Percentiles rank a stretch among this genome's conserved stretches.
Conservation (phyloP, 1,140 invertebrate genomes). For the Zelostemma sp. region DNA sequence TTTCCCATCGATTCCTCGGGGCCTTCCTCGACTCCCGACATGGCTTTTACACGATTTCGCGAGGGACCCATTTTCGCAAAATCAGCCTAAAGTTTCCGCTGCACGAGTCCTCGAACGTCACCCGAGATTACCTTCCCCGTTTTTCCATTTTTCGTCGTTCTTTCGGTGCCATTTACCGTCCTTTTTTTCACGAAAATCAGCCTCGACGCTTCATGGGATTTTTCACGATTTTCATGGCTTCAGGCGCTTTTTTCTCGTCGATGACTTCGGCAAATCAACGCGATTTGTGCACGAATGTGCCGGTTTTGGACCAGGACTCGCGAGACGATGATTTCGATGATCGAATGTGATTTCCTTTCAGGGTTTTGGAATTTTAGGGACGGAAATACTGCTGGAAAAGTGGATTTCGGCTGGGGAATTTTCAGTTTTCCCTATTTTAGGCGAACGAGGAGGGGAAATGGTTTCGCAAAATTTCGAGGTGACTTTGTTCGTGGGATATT, state of each 20-base stretch:
- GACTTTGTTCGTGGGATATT: too few species aligned
- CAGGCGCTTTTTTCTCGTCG: too few species aligned
- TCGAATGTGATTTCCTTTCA: neutral
- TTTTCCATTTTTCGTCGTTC: neutral
- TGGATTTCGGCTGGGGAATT: too few species aligned
- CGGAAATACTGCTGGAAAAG: too few species aligned
- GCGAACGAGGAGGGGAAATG: too few species aligned
- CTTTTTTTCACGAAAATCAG: neutral
- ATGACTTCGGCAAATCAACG: too few species aligned
- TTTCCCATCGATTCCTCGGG: conserved; percentile 66
- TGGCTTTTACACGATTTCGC: conserved; percentile 70
- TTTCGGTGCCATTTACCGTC: neutral
- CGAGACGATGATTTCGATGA: too few species aligned
- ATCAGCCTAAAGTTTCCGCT: conserved; percentile 73
- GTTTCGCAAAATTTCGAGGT: too few species aligned
- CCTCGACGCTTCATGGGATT: neutral
- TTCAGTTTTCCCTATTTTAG: too few species aligned
- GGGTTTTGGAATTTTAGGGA: too few species aligned
- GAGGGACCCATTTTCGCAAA: conserved; percentile 83
- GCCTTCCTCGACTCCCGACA: conserved; percentile 61
- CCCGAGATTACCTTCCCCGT: neutral
- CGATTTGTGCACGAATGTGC: too few species aligned
- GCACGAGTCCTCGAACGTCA: conserved; percentile 7
- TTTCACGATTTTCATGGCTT: neutral
- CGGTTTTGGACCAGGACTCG: too few species aligned